phyloP scores from a whole-genome alignment of 2,113 vertebrate species.

The Tachysurus vachellii region DNA sequence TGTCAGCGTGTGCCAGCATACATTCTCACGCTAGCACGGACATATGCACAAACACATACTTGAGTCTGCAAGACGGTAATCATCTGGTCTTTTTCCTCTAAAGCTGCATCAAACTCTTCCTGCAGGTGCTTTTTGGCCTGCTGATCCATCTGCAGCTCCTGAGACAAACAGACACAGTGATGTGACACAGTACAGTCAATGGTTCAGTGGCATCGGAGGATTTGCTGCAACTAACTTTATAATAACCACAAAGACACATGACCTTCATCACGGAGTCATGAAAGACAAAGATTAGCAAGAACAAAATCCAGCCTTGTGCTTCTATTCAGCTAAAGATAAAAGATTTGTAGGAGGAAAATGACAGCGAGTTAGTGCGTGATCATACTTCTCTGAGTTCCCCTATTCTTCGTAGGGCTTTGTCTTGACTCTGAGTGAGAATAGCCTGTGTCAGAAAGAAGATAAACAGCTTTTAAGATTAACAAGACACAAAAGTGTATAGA shows the following conservation, averaged over 20 bases:
- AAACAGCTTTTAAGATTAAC: neutral
- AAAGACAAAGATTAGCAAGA: neutral
- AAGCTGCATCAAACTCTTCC: slow-evolving; percentile 91
- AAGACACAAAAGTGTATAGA: neutral
- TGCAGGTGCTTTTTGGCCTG: slow-evolving; percentile 98
- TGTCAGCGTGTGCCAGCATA: neutral
- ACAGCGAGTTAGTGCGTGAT: neutral
- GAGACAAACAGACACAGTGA: neutral
- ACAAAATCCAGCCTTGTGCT: neutral
- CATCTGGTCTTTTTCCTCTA: slow-evolving; percentile 96
- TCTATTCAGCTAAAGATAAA: neutral
- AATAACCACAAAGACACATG: neutral
- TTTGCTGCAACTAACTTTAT: neutral
- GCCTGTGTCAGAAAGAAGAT: slow-evolving; percentile 64
- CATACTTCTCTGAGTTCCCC: slow-evolving; percentile 91
- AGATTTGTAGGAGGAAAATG: neutral
- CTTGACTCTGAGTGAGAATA: slow-evolving; percentile 94
- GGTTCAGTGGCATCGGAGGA: neutral
- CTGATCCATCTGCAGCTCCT: slow-evolving; percentile 99
- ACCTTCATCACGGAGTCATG: neutral
- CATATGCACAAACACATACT: slow-evolving; percentile 62
- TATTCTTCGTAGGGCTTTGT: slow-evolving; percentile 93
- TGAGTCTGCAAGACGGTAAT: slow-evolving; percentile 96
- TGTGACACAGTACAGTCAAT: neutral
- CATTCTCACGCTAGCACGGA: neutral